Evolutionary conservation across 2,797 vertebrate genomes (phyloP).

Genomic region (Geotrypetes seraphini): DNA sequence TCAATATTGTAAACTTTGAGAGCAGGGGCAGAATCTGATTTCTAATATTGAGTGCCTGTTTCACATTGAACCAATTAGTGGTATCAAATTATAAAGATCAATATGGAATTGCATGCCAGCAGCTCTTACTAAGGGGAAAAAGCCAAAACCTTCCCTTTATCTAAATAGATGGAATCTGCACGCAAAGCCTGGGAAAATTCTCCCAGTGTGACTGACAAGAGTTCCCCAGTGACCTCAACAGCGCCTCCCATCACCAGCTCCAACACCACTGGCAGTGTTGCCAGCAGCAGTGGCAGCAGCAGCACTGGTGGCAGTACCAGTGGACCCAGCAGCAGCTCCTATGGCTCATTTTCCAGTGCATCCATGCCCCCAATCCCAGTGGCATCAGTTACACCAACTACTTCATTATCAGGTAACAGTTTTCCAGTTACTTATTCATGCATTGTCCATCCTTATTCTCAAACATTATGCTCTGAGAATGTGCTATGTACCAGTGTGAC

Average conservation of each 20-base stretch:
- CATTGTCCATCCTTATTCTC: too few relatives aligned
- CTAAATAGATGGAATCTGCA: constrained; percentile 89
- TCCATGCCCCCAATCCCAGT: constrained; percentile 93
- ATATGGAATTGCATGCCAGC: too few relatives aligned
- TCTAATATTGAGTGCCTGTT: too few relatives aligned
- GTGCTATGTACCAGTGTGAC: too few relatives aligned
- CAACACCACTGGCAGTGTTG: constrained; percentile 2
- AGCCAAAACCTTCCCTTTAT: neutral
- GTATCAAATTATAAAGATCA: too few relatives aligned
- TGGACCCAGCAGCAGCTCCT: constrained; percentile 62
- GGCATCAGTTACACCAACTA: constrained; percentile 92
- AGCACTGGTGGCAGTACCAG: constrained; percentile 31
- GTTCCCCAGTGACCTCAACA: constrained; percentile 79
- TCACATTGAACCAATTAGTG: too few relatives aligned
- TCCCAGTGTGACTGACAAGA: constrained; percentile 84
- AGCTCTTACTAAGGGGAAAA: too few relatives aligned
- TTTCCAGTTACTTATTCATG: neutral
- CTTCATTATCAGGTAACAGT: constrained; percentile 77
- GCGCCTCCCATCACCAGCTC: constrained; percentile 71
- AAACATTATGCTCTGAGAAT: too few relatives aligned
- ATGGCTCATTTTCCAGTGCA: constrained; percentile 88
- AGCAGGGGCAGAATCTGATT: too few relatives aligned
- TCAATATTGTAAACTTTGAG: too few relatives aligned
- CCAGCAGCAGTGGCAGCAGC: constrained; percentile 19
- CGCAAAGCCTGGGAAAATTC: constrained; percentile 98